These are phyloP conservation scores for Lordiphosa fenestrarum DNA, from an alignment of 2,888 invertebrate genomes.

Conservation along the genomic window DNA sequence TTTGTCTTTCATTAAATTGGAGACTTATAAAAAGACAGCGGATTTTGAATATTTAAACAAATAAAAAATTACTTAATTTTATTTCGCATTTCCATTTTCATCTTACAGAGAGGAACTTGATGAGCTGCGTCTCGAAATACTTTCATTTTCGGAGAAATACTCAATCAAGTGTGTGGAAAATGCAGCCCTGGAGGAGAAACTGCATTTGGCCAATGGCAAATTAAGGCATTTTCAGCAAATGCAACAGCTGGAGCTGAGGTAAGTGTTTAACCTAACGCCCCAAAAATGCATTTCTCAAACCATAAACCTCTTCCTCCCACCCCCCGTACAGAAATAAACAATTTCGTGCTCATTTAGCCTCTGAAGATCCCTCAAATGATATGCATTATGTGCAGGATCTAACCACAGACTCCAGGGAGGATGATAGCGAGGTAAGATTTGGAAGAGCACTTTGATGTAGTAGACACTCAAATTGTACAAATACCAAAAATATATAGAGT, in stretches of 20 bases:
- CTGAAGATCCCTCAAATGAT: slow-evolving; percentile 84
- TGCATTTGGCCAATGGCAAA: slow-evolving; percentile 87
- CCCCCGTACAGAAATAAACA: slow-evolving; percentile 84
- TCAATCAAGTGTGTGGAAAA: slow-evolving; percentile 96
- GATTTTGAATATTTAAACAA: no score
- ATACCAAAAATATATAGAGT: slow-evolving; percentile 43
- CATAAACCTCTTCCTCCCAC: background rate
- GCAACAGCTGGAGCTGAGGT: slow-evolving; percentile 89
- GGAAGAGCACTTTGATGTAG: slow-evolving; percentile 5
- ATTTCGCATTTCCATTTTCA: background rate
- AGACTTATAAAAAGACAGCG: no score
- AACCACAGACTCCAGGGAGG: slow-evolving; percentile 69
- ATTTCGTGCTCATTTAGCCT: slow-evolving; percentile 87
- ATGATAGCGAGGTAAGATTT: slow-evolving; percentile 79
- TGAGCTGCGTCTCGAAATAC: slow-evolving; percentile 90
- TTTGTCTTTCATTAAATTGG: no score
- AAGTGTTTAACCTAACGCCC: slow-evolving; percentile 20
- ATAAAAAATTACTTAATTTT: background rate
- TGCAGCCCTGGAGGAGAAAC: slow-evolving; percentile 91
- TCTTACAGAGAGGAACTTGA: slow-evolving; percentile 88
- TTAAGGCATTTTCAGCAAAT: slow-evolving; percentile 92
- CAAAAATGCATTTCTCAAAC: background rate
- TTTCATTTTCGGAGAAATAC: slow-evolving; percentile 95
- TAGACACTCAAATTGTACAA: background rate
- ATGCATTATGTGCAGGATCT: slow-evolving; percentile 78